Percentiles rank a stretch among this genome's conserved stretches.
phyloP scores from a whole-genome alignment of 2,113 vertebrate species.

The Galeopterus variegatus region DNA sequence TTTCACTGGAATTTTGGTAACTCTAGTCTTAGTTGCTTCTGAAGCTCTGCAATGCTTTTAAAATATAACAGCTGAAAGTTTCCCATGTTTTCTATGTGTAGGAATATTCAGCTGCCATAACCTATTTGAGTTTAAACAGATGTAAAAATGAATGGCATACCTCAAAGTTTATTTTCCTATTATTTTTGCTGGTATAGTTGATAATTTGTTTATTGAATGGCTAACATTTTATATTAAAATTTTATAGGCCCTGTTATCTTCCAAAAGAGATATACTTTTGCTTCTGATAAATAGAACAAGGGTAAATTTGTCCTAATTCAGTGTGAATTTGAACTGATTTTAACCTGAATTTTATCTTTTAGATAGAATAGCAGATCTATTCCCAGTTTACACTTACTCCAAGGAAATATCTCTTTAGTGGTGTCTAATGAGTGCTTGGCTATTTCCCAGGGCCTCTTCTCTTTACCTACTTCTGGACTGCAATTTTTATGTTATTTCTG shows the following conservation, averaged over 20 bases:
- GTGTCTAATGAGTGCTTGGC: neutral
- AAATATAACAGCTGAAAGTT: neutral
- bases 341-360: constrained; percentile 4
- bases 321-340: neutral
- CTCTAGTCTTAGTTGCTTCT: neutral
- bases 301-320: neutral
- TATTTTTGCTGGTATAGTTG: neutral
- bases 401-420: neutral
- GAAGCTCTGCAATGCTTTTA: neutral
- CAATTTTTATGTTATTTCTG: neutral
- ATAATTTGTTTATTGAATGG: neutral
- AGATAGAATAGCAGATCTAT: neutral
- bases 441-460: neutral
- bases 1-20: neutral
- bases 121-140: neutral
- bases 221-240: neutral
- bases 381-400: neutral
- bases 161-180: neutral
- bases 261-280: neutral
- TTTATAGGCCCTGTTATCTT: neutral
- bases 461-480: neutral
- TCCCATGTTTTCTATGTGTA: neutral
- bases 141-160: neutral
- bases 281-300: neutral
- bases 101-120: neutral